Conservation (phyloP, 2,888 invertebrate species). For the Pollenia labialis region DNA sequence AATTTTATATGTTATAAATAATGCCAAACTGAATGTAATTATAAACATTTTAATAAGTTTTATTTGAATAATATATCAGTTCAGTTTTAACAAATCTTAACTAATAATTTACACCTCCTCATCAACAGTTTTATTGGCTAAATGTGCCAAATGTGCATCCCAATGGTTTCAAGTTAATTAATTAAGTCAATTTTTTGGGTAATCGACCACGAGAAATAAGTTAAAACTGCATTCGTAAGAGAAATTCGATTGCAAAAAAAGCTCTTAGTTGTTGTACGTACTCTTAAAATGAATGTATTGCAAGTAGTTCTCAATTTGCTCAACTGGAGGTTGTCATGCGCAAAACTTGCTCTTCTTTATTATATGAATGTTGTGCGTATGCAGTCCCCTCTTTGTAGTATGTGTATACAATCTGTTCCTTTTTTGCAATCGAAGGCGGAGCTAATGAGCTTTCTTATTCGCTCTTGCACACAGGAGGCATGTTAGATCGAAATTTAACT, state of each 20-base stretch:
- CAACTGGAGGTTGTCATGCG: constrained; percentile 79
- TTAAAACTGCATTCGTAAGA: constrained; percentile 5
- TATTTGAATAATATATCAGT: no score
- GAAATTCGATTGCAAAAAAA: not conserved
- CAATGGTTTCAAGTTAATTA: constrained; percentile 9
- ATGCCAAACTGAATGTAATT: not conserved
- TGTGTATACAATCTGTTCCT: constrained; percentile 58
- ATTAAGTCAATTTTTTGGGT: not conserved
- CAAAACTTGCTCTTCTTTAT: constrained; percentile 78
- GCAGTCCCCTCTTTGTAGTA: constrained; percentile 73
- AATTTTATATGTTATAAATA: not conserved
- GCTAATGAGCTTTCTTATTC: constrained; percentile 74
- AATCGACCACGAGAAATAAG: not conserved
- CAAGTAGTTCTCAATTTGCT: constrained; percentile 40
- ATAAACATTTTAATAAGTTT: no score
- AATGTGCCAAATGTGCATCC: no score
- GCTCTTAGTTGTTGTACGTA: not conserved
- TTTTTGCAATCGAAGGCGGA: constrained; percentile 78
- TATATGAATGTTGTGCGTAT: constrained; percentile 74
- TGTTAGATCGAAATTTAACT: not conserved
- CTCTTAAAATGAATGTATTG: constrained; percentile 27
- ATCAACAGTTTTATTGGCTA: no score
- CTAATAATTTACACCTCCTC: no score
- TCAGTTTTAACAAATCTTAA: no score
- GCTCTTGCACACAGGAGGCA: constrained; percentile 40